A percentile compares a stretch with the other conserved stretches of the same genome.
Conservation (phyloP, 2,797 vertebrate genomes). For the Poeciliopsis presidionis region DNA sequence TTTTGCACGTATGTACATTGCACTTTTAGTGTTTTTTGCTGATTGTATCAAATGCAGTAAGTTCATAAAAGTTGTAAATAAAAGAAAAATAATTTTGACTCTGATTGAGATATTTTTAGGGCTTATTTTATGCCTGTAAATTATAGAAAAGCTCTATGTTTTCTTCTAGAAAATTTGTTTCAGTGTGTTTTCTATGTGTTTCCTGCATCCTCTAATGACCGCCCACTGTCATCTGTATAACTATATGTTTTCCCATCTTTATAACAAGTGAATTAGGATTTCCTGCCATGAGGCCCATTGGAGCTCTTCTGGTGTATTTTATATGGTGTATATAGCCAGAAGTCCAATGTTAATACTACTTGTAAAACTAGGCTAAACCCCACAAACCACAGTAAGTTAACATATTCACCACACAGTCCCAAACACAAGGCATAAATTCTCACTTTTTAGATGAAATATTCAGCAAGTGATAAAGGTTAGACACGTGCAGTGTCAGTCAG, state of each 20-base stretch:
- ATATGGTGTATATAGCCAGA: not conserved
- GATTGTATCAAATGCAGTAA: not conserved
- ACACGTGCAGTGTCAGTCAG: not conserved
- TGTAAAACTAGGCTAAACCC: not conserved
- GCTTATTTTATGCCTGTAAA: not conserved
- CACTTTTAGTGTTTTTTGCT: not conserved
- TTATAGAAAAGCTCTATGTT: not conserved
- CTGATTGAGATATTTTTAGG: not conserved
- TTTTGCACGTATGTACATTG: not conserved
- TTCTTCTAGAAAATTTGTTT: not conserved
- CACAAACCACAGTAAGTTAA: not conserved
- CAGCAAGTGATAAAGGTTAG: not conserved
- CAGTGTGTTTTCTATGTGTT: not conserved
- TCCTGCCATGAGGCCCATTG: conserved; percentile 15
- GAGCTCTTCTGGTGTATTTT: not conserved
- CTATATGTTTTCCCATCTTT: conserved; percentile 1
- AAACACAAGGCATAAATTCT: not conserved
- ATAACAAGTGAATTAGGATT: conserved; percentile 10
- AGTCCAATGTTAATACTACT: not conserved
- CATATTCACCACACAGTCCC: not conserved
- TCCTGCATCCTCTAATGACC: not conserved
- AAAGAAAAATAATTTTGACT: not conserved
- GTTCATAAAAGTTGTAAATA: not conserved
- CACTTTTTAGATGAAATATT: not conserved
- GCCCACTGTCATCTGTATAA: not conserved